Base-by-base conservation (phyloP, 2,888 invertebrate genomes). In the Hartigia nigra region DNA sequence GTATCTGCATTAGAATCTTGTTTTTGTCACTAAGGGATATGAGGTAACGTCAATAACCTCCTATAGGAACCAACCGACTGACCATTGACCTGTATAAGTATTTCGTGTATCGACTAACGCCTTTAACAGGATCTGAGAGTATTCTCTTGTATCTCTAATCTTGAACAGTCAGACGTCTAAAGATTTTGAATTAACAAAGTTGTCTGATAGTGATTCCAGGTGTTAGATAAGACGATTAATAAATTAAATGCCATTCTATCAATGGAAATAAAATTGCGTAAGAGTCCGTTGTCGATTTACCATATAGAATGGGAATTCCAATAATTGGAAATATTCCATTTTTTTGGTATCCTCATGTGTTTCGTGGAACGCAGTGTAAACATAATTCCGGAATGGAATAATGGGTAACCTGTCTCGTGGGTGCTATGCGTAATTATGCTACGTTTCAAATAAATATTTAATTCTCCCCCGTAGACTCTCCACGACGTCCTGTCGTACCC, bases 361-460 rank as follows among this genome's bases (percentile, higher is more conserved):
- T 23, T 55, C 76, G 76, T 79, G 80, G 76, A 76, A 84, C 79
- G 76, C 79, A 78, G 78, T 70, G 14, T 70, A 75, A 70, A 12
- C 69, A 14, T 69, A 12, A 12, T 3, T 72, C 76, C 75, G 75
- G 69, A 75, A 74, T 77, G 69, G 77, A 69, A 35, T 79, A 69
- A 35, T 79, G 79, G 84, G 83, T 83, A 79, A 81, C 84, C 78
- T 69, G 74, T 34, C 77, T 74, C 74, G 76, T 14, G 77, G 78
- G 78, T 76, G 76, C 77, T 69, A 82, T 82, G 81, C 80, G 82
- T 85, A 85, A 86, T 86, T 85, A 81, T 81, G 78, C 70, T 70
- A 76, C 79, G 82, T 84, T 84, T 80, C 78, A 81, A 82, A 83
- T 86, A 84, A 86, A 85, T 86, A 85, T 84, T 87, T 84, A 83